Evolutionary conservation across 2,113 vertebrate species (phyloP).

Genomic region (Trogon surrucura): DNA sequence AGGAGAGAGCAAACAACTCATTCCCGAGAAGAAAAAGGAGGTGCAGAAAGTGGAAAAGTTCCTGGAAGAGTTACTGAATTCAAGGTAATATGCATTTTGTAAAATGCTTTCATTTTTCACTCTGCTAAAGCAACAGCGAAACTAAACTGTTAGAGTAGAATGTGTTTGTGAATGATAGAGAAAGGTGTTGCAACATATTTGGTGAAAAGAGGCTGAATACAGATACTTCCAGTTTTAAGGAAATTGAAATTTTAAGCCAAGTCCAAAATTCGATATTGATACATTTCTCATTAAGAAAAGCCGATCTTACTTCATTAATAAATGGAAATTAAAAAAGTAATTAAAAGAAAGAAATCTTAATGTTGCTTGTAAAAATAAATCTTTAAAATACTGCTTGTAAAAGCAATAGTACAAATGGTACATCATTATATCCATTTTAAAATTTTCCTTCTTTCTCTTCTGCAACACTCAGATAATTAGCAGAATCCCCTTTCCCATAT

Average conservation of each 20-base stretch:
- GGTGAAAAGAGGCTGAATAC: not conserved
- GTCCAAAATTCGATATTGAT: not conserved
- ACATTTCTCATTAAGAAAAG: not conserved
- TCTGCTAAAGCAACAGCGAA: not conserved
- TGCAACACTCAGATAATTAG: not conserved
- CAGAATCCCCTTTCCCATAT: not conserved
- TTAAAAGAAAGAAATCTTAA: not conserved
- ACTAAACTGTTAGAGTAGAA: not conserved
- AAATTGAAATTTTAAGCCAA: not conserved
- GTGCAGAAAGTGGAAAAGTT: constrained; percentile 89
- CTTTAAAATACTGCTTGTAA: not conserved
- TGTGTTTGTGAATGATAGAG: not conserved
- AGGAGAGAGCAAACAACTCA: constrained; percentile 81
- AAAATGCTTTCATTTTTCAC: not conserved
- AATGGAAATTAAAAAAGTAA: not conserved
- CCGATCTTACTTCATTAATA: not conserved
- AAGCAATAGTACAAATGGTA: not conserved
- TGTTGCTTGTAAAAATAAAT: not conserved
- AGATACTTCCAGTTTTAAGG: not conserved
- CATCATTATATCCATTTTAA: not conserved
- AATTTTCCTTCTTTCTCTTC: not conserved
- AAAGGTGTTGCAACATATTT: not conserved
- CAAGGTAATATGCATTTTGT: constrained; percentile 79
- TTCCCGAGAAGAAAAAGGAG: constrained; percentile 85
- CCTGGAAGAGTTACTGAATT: constrained; percentile 84